Conservation (phyloP, 2,888 invertebrate species). For the Drosophila atroscutellata region DNA sequence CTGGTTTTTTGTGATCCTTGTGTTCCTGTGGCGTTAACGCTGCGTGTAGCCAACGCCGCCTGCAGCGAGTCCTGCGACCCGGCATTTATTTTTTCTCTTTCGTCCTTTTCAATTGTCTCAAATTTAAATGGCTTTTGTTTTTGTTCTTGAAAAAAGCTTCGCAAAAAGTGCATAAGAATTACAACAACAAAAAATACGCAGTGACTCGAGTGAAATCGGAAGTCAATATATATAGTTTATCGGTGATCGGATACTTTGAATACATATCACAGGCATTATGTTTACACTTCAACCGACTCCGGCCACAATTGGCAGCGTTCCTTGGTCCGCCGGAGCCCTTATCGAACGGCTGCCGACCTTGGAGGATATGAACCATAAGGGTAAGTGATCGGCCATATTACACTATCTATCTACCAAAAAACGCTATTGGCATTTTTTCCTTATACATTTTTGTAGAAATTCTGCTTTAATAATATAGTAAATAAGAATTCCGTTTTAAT, state of each 20-base stretch:
- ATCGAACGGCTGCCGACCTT: constrained; percentile 89
- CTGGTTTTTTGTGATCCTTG: constrained; percentile 1
- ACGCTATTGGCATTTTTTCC: no score
- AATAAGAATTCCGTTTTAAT: background rate
- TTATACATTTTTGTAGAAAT: no score
- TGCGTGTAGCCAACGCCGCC: constrained; percentile 42
- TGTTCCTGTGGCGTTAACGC: constrained; percentile 36
- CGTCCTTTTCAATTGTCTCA: constrained; percentile 1
- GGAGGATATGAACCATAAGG: constrained; percentile 94
- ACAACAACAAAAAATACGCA: background rate
- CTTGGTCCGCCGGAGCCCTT: constrained; percentile 91
- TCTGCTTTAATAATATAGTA: background rate
- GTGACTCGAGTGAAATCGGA: background rate
- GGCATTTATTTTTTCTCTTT: constrained; percentile 8
- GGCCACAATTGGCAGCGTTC: constrained; percentile 91
- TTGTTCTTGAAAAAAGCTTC: background rate
- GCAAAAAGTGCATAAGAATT: background rate
- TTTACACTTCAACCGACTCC: constrained; percentile 92
- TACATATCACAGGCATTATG: constrained; percentile 64
- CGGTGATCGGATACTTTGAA: constrained; percentile 2
- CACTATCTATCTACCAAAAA: no score
- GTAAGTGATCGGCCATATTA: constrained; percentile 85
- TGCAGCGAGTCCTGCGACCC: constrained; percentile 32
- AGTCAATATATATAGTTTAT: background rate
- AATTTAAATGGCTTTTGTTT: background rate